Percentiles rank a stretch among this genome's conserved stretches.
phyloP scores from a whole-genome alignment of 2,888 invertebrate species.

The Pteria penguin region DNA sequence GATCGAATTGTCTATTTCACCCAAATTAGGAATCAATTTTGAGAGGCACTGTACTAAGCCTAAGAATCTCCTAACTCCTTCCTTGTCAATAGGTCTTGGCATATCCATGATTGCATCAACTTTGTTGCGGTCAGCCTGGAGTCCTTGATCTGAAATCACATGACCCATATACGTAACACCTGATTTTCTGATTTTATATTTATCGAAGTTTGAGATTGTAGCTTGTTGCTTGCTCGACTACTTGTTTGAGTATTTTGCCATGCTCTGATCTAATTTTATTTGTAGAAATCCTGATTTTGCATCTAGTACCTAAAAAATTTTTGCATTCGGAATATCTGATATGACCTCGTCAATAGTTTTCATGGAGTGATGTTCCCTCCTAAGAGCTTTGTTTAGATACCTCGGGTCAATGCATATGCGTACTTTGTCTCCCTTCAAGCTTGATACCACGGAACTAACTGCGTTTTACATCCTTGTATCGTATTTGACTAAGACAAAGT shows the following conservation, averaged over 20 bases:
- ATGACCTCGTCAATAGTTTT: conserved; percentile 59
- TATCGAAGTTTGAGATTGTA: conserved; percentile 54
- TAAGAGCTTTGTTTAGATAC: conserved; percentile 53
- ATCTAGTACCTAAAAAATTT: conserved; percentile 55
- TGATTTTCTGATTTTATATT: conserved; percentile 27
- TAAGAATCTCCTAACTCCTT: conserved; percentile 49
- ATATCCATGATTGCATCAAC: conserved; percentile 49
- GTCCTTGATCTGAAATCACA: conserved; percentile 40
- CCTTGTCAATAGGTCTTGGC: conserved; percentile 52
- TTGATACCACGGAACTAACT: conserved; percentile 53
- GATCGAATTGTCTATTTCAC: conserved; percentile 49
- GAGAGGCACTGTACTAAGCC: conserved; percentile 53
- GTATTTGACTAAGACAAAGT: neutral
- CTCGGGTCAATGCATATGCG: conserved; percentile 46
- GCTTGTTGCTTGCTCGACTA: conserved; percentile 38
- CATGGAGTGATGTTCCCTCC: conserved; percentile 57
- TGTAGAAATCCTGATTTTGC: conserved; percentile 59
- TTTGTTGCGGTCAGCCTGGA: conserved; percentile 49
- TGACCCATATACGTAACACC: conserved; percentile 43
- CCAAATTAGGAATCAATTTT: conserved; percentile 55
- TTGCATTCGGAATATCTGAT: conserved; percentile 47
- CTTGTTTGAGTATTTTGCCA: conserved; percentile 45
- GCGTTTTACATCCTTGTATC: conserved; percentile 4
- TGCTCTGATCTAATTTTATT: conserved; percentile 54
- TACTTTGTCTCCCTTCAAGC: conserved; percentile 50